phyloP scores from a whole-genome alignment of 2,113 vertebrate species.

The Balaeniceps rex region DNA sequence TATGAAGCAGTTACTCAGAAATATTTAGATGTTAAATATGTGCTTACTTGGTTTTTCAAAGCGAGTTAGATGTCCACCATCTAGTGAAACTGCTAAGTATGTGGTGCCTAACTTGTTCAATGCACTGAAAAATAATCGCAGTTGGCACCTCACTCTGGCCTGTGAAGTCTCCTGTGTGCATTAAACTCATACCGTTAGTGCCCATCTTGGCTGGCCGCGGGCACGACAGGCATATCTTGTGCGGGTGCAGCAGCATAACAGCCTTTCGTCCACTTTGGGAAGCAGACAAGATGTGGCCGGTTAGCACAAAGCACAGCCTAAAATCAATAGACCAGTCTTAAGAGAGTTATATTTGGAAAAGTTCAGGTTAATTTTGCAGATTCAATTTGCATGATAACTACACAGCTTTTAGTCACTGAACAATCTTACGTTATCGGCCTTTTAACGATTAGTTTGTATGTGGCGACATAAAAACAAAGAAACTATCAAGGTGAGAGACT shows the following conservation, averaged over 20 bases:
- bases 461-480: not conserved
- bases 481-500: not conserved
- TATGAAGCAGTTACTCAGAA: not conserved
- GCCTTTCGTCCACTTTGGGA: not conserved
- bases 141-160: not conserved
- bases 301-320: not conserved
- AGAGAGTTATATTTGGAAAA: not conserved
- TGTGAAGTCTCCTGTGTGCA: not conserved
- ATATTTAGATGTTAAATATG: not conserved
- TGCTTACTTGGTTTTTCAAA: not conserved
- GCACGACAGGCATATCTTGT: too few species aligned
- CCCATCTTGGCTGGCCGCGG: not conserved
- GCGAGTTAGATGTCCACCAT: not conserved
- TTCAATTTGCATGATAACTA: not conserved
- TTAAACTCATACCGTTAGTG: not conserved
- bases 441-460: not conserved
- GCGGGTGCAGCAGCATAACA: not conserved
- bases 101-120: not conserved
- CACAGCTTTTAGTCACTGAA: not conserved
- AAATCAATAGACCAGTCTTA: not conserved
- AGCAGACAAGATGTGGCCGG: not conserved
- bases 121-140: not conserved
- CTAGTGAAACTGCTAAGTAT: not conserved
- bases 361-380: not conserved
- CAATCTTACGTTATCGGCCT: not conserved